Evolutionary conservation across 1,140 invertebrate species (phyloP), one percentile per base, ranked within the genome.

Genomic region (Fragariocoptes setiger): DNA sequence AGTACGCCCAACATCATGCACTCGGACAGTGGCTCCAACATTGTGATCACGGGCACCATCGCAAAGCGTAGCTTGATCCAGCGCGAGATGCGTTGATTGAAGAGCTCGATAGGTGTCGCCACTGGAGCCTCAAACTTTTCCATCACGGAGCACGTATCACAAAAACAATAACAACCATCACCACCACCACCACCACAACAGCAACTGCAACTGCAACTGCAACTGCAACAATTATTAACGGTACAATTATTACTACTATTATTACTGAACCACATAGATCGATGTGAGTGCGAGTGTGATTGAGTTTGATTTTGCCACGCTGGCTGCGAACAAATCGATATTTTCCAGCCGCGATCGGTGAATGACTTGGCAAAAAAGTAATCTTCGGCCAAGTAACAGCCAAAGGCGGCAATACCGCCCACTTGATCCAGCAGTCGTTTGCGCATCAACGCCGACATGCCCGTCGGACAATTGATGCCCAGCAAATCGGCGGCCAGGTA

Each of bases 341-440:
- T 47, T 42, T 54, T 55, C 51, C 54, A 64, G 12, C 58, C 59
- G 35, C 58, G 60, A 48, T 82, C 71, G 8, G 69, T 68, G 41
- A 95, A 67, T 17, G 71, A 71, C 59, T 88, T 76, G n/a, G 85
- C 83, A 53, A 97, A 75, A 55, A 97, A 95, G 59, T 80, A 95
- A 61, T 99, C 92, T 60, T 99, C 92, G 0, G 88, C 88, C 17
- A 99, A 60, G 57, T 94, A 99, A 44, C 78, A 73, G 1, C 76
- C 78, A 59, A 97, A 94, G 1, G 72, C 65, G 47, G 71, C 67
- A 17, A 99, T 59, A 0, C 92, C 92, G 2, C 92, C 92, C 18
- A 72, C 71, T 51, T 88, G 74, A 53, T 95, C 85, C 17, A 99
- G 58, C 1, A 82, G 67, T 14, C 70, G 66, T 52, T 90, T 86